Evolutionary conservation across 2,113 vertebrate genomes (phyloP), one percentile per base, ranked within the genome.

Genomic region (Pteruthius melanotis): DNA sequence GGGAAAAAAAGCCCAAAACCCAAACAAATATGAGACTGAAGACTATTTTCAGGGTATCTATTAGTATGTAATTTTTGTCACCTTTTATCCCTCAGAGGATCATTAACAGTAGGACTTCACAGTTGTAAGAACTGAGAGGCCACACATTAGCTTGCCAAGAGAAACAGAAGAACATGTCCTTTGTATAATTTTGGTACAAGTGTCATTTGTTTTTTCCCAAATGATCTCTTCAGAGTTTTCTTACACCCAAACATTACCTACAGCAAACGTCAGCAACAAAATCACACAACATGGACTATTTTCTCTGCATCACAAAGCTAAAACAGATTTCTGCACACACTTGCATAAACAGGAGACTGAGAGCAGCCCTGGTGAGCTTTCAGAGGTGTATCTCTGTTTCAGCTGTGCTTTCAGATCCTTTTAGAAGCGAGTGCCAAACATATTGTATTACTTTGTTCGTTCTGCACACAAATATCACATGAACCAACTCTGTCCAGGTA

Each of bases 41-140:
- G 45, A 44, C 50, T 64, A 26, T 85, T 89, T 77, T 59, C 77
- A 78, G 49, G n/a, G 22, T 65, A 81, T 72, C 37, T 76, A 54
- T 44, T 61, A 63, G 50, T 10, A 52, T 45, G 54, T 14, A 57
- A 79, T 42, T 75, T 74, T 66, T 91, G 66, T 39, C 60, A 88
- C 50, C 69, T 96, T 83, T 88, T 77, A 59, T 78, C 76, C 89
- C 69, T 72, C 42, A 54, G 87, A 83, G 68, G 35, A 76, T 71
- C 76, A 83, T 74, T 87, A 95, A 70, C 69, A 91, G 56, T 77
- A 84, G 93, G 64, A 85, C 69, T 92, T 92, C 74, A 66, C 45
- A 89, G 83, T 15, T 95, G 3, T 71, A 78, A 76, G 80, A 83
- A 92, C 71, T 49, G 59, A 64, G 83, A 93, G 56, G 83, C 39